Evolutionary conservation across 2,888 invertebrate genomes (phyloP).

Genomic region (Oxyteleia sp.): DNA sequence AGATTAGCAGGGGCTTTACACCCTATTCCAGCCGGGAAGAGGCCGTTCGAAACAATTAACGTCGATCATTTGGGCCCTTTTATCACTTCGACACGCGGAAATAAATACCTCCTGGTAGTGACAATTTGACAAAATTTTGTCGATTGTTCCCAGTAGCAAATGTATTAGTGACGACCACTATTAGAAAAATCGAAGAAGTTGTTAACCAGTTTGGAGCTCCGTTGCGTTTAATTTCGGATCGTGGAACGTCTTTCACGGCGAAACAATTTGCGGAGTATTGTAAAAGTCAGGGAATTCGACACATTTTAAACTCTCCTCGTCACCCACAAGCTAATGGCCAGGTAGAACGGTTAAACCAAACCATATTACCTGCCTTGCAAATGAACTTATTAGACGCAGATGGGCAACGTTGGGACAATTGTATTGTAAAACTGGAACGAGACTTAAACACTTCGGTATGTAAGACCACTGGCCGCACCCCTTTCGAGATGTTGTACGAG

Average conservation of each 20-base stretch:
- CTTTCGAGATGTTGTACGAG: constrained; percentile 60
- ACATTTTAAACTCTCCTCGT: constrained; percentile 52
- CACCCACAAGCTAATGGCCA: constrained; percentile 61
- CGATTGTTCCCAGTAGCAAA: constrained; percentile 53
- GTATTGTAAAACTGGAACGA: no score
- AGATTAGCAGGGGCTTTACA: neutral
- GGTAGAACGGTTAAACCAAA: constrained; percentile 54
- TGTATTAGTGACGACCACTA: neutral
- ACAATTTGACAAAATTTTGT: constrained; percentile 68
- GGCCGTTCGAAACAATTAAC: constrained; percentile 68
- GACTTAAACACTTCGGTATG: no score
- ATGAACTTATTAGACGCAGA: neutral
- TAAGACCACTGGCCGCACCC: constrained; percentile 53
- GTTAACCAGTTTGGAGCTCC: constrained; percentile 65
- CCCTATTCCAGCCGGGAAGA: neutral
- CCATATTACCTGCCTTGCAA: constrained; percentile 28
- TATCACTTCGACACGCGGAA: neutral
- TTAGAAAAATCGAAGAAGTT: constrained; percentile 45
- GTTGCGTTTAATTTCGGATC: constrained; percentile 48
- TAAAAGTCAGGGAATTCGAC: constrained; percentile 21
- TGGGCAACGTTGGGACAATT: no score
- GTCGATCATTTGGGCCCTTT: neutral
- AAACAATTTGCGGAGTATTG: constrained; percentile 60
- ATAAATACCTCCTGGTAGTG: neutral
- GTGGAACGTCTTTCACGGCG: constrained; percentile 70